phyloP scores from a whole-genome alignment of 2,797 vertebrate genomes.

The Typhlichthys eigenmanni region DNA sequence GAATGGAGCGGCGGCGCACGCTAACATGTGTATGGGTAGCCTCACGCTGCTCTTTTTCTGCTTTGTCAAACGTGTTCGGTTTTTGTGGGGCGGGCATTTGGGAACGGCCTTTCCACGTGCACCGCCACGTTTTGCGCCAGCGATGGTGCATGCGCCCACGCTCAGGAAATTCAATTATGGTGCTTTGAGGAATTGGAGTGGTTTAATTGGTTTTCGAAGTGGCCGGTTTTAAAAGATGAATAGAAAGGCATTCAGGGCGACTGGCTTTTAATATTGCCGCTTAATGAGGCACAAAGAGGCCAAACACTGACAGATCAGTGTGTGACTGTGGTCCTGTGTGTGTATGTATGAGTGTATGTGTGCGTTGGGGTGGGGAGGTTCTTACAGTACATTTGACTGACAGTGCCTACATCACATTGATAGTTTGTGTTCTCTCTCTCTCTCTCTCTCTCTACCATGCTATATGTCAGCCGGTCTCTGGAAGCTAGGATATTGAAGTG shows the following conservation, averaged over 20 bases:
- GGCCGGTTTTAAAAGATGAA: conserved; percentile 74
- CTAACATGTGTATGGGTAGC: conserved; percentile 32
- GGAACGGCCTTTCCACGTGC: neutral
- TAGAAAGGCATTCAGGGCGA: conserved; percentile 64
- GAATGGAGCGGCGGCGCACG: conserved; percentile 32
- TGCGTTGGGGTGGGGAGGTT: neutral
- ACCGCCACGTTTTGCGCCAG: neutral
- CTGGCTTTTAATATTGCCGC: conserved; percentile 76
- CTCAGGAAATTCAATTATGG: conserved; percentile 77
- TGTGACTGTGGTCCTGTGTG: conserved; percentile 45
- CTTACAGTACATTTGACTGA: too few relatives aligned
- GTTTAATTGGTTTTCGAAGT: conserved; percentile 84
- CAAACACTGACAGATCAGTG: conserved; percentile 66
- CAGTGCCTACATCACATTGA: too few relatives aligned
- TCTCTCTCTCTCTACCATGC: neutral
- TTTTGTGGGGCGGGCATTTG: conserved; percentile 17
- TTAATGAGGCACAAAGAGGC: conserved; percentile 74
- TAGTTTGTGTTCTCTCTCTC: conserved; percentile 1
- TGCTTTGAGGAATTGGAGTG: conserved; percentile 77
- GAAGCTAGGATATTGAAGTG: conserved; percentile 47
- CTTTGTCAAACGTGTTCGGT: conserved; percentile 48
- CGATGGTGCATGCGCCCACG: conserved; percentile 14
- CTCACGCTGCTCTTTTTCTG: conserved; percentile 33
- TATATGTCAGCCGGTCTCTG: conserved; percentile 46
- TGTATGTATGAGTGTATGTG: conserved; percentile 5